Percentiles rank a stretch among this genome's conserved stretches.
Evolutionary conservation across 2,888 invertebrate genomes (phyloP).

Genomic region (Watsonalla cultraria): DNA sequence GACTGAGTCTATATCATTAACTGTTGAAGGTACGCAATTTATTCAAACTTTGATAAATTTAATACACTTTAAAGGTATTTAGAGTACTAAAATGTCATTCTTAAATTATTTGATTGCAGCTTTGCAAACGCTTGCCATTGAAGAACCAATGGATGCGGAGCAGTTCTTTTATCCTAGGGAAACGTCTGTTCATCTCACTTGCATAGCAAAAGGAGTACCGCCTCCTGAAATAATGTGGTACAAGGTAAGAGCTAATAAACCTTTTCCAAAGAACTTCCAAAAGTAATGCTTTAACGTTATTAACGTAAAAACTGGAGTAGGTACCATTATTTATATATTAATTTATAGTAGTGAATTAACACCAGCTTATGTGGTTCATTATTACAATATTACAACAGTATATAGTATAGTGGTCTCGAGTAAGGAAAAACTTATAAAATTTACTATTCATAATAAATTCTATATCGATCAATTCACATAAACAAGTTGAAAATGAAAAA

Average conservation of each 20-base stretch:
- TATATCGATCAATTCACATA: too few relatives aligned
- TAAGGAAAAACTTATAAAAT: too few relatives aligned
- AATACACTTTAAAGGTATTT: conserved; percentile 2
- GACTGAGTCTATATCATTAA: conserved; percentile 31
- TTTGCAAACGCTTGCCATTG: conserved; percentile 30
- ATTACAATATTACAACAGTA: too few relatives aligned
- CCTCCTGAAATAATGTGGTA: conserved; percentile 83
- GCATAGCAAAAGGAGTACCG: conserved; percentile 80
- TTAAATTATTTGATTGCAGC: conserved; percentile 23
- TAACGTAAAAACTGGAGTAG: too few relatives aligned
- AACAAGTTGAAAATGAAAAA: too few relatives aligned
- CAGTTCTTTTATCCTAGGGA: conserved; percentile 35
- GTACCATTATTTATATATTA: too few relatives aligned
- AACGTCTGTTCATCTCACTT: conserved; percentile 53
- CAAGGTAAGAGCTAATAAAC: conserved; percentile 73
- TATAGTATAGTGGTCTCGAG: too few relatives aligned
- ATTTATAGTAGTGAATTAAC: too few relatives aligned
- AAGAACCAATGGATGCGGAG: conserved; percentile 27
- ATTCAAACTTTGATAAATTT: conserved; percentile 7
- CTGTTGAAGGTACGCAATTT: conserved; percentile 38
- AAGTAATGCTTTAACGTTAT: too few relatives aligned
- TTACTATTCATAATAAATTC: too few relatives aligned
- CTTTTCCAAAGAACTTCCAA: background rate
- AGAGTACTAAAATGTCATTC: background rate
- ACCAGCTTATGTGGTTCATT: too few relatives aligned